Evolutionary conservation across 2,113 vertebrate species (phyloP).

Genomic region (Crocuta crocuta): DNA sequence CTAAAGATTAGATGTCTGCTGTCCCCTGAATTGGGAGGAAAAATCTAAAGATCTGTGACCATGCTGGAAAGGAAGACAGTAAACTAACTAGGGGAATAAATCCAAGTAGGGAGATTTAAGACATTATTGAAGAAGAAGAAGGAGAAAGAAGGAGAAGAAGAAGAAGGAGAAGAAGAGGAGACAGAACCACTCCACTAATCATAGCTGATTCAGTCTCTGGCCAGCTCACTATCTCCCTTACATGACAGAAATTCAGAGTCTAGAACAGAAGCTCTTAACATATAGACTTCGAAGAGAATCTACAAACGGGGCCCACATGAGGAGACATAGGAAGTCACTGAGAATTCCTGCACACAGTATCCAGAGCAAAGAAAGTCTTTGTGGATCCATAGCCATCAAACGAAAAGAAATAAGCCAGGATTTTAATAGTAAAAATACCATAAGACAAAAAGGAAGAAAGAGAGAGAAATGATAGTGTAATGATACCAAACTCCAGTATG

Average conservation of each 20-base stretch:
- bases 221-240: background rate
- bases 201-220: background rate
- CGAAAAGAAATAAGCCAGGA: background rate
- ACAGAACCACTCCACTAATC: background rate
- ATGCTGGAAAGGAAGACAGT: background rate
- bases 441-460: background rate
- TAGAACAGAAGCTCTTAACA: background rate
- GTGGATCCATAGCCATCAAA: background rate
- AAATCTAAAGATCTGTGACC: background rate
- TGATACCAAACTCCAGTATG: background rate
- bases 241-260: background rate
- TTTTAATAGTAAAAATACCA: background rate
- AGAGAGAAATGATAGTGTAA: background rate
- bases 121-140: background rate
- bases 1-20: background rate
- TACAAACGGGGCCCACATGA: background rate
- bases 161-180: background rate
- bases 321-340: background rate
- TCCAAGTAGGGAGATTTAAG: background rate
- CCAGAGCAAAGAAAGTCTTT: background rate
- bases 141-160: background rate
- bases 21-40: background rate
- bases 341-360: background rate
- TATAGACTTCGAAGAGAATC: background rate
- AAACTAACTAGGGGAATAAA: background rate